Percentiles rank a stretch among this genome's conserved stretches.
These are phyloP conservation scores for Pegea sp. DNA, from an alignment of 23 tunicate species.

Conservation along the genomic window DNA sequence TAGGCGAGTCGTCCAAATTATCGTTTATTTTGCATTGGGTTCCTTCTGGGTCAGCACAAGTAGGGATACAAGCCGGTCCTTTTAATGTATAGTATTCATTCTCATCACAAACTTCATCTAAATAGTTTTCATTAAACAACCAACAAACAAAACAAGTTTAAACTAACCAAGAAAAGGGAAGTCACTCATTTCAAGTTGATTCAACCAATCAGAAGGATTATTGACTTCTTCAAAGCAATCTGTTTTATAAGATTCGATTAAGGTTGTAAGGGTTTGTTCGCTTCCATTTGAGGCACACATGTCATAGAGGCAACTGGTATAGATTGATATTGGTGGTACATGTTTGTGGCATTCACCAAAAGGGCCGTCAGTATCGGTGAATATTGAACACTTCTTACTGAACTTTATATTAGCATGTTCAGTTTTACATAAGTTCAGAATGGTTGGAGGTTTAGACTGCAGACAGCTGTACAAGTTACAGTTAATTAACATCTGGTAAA, in stretches of 20 bases:
- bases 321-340: constrained; percentile 7
- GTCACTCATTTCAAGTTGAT: constrained; percentile 5
- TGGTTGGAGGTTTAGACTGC: neutral
- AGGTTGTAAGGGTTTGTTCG: constrained; percentile 1
- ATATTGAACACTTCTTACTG: constrained; percentile 11
- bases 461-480: too few species aligned
- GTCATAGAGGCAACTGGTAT: constrained; percentile 29
- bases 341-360: constrained; percentile 18
- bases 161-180: too few species aligned
- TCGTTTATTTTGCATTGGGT: constrained; percentile 3
- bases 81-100: constrained; percentile 13
- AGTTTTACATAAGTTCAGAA: constrained; percentile 4
- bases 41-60: constrained; percentile 37
- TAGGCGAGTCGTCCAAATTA: neutral
- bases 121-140: neutral
- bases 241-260: constrained; percentile 8
- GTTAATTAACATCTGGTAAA: too few species aligned
- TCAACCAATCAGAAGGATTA: constrained; percentile 6
- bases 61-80: constrained; percentile 10
- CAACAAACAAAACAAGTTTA: too few species aligned
- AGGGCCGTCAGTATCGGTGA: constrained; percentile 28
- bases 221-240: constrained; percentile 25
- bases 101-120: constrained; percentile 8
- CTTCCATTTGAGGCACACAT: constrained; percentile 31
- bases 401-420: neutral